These are phyloP conservation scores for Thera britannica DNA, from an alignment of 2,888 invertebrate genomes.

Conservation along the genomic window DNA sequence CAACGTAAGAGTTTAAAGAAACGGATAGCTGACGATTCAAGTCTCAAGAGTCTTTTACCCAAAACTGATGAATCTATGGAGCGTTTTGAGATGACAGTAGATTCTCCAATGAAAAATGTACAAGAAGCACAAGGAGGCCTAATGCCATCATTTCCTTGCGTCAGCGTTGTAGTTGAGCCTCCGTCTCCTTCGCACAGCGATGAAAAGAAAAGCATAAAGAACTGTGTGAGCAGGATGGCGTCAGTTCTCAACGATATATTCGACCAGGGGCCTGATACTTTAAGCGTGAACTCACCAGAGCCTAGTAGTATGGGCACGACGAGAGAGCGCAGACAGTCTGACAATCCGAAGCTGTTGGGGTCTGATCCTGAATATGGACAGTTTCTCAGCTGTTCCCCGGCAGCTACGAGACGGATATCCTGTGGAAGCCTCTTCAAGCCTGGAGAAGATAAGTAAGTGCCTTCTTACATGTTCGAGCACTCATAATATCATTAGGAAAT, in stretches of 20 bases:
- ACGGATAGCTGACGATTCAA: conserved; percentile 61
- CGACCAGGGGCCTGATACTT: conserved; percentile 73
- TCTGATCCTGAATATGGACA: conserved; percentile 87
- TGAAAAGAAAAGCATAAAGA: conserved; percentile 76
- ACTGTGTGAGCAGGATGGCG: conserved; percentile 73
- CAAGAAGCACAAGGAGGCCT: conserved; percentile 39
- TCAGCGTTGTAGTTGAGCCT: conserved; percentile 90
- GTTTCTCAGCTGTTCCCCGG: conserved; percentile 90
- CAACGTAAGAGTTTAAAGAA: conserved; percentile 77
- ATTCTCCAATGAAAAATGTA: conserved; percentile 29
- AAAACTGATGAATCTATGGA: conserved; percentile 55
- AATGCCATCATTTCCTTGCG: conserved; percentile 83
- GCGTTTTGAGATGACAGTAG: conserved; percentile 35
- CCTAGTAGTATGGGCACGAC: conserved; percentile 75
- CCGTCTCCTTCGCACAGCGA: conserved; percentile 89
- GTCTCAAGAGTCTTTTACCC: conserved; percentile 65
- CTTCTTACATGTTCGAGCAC: neutral
- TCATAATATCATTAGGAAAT: neutral
- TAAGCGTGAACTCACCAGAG: conserved; percentile 75
- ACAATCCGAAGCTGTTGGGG: conserved; percentile 86
- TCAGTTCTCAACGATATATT: conserved; percentile 77
- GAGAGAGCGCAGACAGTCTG: conserved; percentile 77
- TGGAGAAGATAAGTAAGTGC: conserved; percentile 86
- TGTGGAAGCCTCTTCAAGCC: conserved; percentile 95
- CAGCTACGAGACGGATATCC: conserved; percentile 95